These are phyloP conservation scores for Galleria mellonella DNA, from an alignment of 1,140 invertebrate genomes.

Conservation along the genomic window DNA sequence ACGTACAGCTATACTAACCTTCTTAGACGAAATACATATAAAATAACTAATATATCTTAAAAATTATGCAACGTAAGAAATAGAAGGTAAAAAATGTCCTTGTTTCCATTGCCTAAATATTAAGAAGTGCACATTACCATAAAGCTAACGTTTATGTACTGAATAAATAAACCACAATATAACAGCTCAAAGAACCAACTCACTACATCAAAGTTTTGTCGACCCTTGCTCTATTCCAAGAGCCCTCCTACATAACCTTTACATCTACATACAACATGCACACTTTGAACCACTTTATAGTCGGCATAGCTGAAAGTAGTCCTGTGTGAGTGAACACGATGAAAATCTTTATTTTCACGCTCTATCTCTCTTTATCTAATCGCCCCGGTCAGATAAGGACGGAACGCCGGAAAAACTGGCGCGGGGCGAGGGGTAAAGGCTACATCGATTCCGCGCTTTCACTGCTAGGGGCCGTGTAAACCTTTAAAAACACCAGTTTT, in stretches of 20 bases:
- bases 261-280: slow-evolving; percentile 40
- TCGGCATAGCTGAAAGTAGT: slow-evolving; percentile 36
- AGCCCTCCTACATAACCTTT: slow-evolving; percentile 34
- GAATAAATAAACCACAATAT: slow-evolving; percentile 27
- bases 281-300: slow-evolving; percentile 39
- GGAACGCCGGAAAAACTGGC: slow-evolving; percentile 70
- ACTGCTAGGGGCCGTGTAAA: slow-evolving; percentile 73
- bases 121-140: neutral
- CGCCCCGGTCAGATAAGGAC: slow-evolving; percentile 70
- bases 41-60: no score
- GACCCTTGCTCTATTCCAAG: slow-evolving; percentile 51
- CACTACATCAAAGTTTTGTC: slow-evolving; percentile 42
- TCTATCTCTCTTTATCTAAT: slow-evolving; percentile 75
- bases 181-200: slow-evolving; percentile 23
- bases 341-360: slow-evolving; percentile 75
- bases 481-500: slow-evolving; percentile 66
- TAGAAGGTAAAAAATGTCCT: no score
- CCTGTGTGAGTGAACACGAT: slow-evolving; percentile 71
- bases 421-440: slow-evolving; percentile 70
- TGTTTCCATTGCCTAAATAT: neutral
- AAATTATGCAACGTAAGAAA: no score
- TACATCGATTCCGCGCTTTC: slow-evolving; percentile 74
- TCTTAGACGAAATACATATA: no score
- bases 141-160: slow-evolving; percentile 1
- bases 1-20: no score